Evolutionary conservation across 2,888 invertebrate genomes (phyloP).

Genomic region (Leucophenga maculata): DNA sequence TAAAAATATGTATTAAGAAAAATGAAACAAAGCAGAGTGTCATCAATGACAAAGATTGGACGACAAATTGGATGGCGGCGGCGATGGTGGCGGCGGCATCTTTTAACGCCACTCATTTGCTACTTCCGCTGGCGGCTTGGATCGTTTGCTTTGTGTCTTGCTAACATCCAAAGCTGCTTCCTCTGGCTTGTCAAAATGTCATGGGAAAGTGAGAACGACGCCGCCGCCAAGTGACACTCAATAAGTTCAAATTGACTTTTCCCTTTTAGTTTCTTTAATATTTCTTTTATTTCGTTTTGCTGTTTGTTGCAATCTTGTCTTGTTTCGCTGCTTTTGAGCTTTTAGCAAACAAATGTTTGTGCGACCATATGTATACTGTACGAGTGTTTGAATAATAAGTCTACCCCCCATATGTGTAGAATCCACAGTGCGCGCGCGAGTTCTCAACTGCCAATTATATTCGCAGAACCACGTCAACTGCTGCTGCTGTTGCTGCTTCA

Average conservation of each 20-base stretch:
- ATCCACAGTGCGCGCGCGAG: too few species aligned
- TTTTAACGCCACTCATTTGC: conserved; percentile 67
- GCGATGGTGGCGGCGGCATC: conserved; percentile 47
- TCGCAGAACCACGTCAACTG: conserved; percentile 6
- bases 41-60: background rate
- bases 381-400: background rate
- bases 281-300: background rate
- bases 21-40: background rate
- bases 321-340: background rate
- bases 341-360: conserved; percentile 20
- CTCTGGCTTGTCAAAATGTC: conserved; percentile 49
- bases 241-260: conserved; percentile 1
- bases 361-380: background rate
- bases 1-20: background rate
- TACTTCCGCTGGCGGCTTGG: conserved; percentile 58
- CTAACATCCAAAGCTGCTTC: conserved; percentile 18
- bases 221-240: conserved; percentile 33
- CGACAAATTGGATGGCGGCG: conserved; percentile 1
- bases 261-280: too few species aligned
- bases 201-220: conserved; percentile 54
- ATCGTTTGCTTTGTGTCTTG: too few species aligned
- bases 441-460: conserved; percentile 12
- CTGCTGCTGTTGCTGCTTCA: conserved; percentile 39
- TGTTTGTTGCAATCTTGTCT: background rate
- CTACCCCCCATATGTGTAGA: too few species aligned